These are phyloP conservation scores for Ernsta delagoae DNA, from an alignment of 2,888 invertebrate genomes.

Conservation along the genomic window DNA sequence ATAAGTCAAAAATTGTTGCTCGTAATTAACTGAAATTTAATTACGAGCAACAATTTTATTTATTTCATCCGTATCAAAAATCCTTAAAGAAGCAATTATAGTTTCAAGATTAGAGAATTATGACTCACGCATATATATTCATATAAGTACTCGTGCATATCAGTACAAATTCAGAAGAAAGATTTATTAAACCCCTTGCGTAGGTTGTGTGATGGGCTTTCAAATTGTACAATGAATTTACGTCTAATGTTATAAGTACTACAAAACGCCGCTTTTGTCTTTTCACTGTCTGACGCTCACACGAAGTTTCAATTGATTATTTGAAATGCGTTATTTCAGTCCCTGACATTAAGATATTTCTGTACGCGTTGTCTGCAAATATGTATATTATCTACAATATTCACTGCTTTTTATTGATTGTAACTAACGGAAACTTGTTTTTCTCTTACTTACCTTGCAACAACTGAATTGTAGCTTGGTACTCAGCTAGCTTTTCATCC, in stretches of 20 bases:
- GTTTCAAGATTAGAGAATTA: too few species aligned
- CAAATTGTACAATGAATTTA: not conserved
- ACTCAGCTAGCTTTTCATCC: constrained; percentile 96
- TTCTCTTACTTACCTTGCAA: constrained; percentile 89
- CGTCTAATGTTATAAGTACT: not conserved
- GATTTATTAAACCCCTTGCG: not conserved
- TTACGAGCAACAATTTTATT: too few species aligned
- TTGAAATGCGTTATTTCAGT: constrained; percentile 26
- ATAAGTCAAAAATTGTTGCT: too few species aligned
- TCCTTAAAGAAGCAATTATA: too few species aligned
- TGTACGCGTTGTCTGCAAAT: not conserved
- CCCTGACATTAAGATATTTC: constrained; percentile 26
- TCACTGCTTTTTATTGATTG: not conserved
- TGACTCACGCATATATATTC: too few species aligned
- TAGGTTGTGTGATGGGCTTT: not conserved
- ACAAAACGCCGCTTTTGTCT: not conserved
- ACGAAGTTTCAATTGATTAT: constrained; percentile 21
- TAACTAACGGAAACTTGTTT: constrained; percentile 9
- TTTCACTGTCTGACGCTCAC: not conserved
- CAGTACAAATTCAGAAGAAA: not conserved
- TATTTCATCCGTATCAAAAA: too few species aligned
- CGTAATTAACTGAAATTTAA: too few species aligned
- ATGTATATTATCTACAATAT: not conserved
- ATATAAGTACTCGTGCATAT: too few species aligned
- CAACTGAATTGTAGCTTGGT: constrained; percentile 95